phyloP scores from a whole-genome alignment of 2,888 invertebrate genomes.

The Neuroscelio doddi region DNA sequence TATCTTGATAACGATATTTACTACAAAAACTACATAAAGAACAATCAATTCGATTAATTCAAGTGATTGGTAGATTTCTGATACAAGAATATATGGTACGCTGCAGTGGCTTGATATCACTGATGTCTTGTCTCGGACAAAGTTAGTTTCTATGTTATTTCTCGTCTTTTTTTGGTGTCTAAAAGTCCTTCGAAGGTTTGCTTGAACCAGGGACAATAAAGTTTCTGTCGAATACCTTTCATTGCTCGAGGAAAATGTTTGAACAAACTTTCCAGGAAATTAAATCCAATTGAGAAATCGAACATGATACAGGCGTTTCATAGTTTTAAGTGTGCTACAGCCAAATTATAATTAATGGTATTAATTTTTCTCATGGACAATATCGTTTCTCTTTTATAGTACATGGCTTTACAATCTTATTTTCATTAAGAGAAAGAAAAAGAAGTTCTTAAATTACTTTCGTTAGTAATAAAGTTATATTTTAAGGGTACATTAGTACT shows the following conservation, averaged over 20 bases:
- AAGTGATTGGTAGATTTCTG: neutral
- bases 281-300: slow-evolving; percentile 43
- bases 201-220: slow-evolving; percentile 28
- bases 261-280: slow-evolving; percentile 40
- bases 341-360: slow-evolving; percentile 33
- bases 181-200: slow-evolving; percentile 29
- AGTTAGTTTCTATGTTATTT: slow-evolving; percentile 12
- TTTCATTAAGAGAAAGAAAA: too few species aligned
- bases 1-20: too few species aligned
- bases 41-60: neutral
- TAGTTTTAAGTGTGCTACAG: slow-evolving; percentile 21
- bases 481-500: too few species aligned
- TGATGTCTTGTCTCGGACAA: slow-evolving; percentile 13
- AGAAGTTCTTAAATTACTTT: too few species aligned
- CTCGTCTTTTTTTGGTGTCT: slow-evolving; percentile 5
- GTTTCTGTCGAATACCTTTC: slow-evolving; percentile 37
- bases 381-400: too few species aligned
- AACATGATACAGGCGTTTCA: slow-evolving; percentile 28
- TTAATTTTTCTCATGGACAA: too few species aligned
- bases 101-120: slow-evolving; percentile 2
- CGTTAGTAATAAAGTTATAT: too few species aligned
- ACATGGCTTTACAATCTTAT: too few species aligned
- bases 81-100: neutral
- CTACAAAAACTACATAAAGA: too few species aligned
- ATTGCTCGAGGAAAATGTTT: slow-evolving; percentile 31